Base-by-base conservation (phyloP, 2,797 vertebrate species). In the Sebastes iracundus region DNA sequence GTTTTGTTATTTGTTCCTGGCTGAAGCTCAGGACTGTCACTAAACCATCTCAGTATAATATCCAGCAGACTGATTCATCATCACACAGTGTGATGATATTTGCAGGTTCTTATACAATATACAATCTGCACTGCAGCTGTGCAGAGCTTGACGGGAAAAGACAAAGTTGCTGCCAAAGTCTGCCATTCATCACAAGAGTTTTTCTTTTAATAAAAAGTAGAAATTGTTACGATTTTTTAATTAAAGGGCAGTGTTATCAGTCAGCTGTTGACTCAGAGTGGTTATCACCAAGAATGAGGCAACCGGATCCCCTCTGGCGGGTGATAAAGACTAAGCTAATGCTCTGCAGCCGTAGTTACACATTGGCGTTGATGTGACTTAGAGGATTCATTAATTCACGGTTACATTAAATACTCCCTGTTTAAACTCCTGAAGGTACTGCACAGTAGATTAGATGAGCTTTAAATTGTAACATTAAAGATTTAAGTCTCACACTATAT, bases 231-330 rank as follows among this genome's bases (percentile, higher is more conserved):
- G 11, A 33, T 20, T n/a, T 71, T 81, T 80, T 38, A 81, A 83
- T 88, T 67, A 86, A 82, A 74, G 55, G 62, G 64, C 72, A 73
- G 56, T 0, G 2, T 77, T 82, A 86, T 84, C 69, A 71, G 58
- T 70, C 67, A 76, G 79, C 67, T 83, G 72, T 22, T 66, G 73
- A 46, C 77, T 66, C 1, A 33, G 42, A 53, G 49, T n/a, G 20
- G 20, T 81, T 84, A 81, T 86, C 82, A 53, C 20, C 3, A 9
- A 64, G 30, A 77, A 52, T 6, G 32, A 72, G 49, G 49, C 49
- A 53, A 53, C 49, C 9, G 9, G 49, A 53, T 53, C 49, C 38
- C 76, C 52, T 32, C 69, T 52, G 56, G 75, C 75, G 75, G 65
- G 2, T 55, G 79, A 87, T 86, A 68, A 81, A 74, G 68, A 73